Percentiles rank a stretch among this genome's conserved stretches.
These are phyloP conservation scores for Hybos culiciformis DNA, from an alignment of 2,888 invertebrate genomes.

Conservation along the genomic window DNA sequence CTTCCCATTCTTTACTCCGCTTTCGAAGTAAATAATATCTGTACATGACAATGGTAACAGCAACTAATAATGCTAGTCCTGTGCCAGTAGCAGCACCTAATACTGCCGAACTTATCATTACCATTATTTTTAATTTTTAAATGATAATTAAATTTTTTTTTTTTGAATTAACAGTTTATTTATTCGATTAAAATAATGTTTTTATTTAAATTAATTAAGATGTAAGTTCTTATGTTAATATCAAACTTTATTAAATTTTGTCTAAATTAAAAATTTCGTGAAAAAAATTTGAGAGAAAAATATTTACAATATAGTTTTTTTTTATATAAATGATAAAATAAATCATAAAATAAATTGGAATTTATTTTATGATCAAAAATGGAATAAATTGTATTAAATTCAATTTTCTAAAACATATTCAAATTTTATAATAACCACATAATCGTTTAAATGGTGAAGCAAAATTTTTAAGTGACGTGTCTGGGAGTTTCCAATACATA, in stretches of 20 bases:
- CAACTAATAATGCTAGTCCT: slow-evolving; percentile 48
- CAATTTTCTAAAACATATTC: no score
- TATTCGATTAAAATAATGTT: no score
- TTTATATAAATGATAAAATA: no score
- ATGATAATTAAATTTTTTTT: not conserved
- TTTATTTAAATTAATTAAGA: no score
- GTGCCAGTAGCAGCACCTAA: slow-evolving; percentile 53
- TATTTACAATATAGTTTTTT: not conserved
- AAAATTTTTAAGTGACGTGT: no score
- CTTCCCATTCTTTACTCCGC: slow-evolving; percentile 47
- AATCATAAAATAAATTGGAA: no score
- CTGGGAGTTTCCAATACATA: no score
- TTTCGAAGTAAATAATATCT: slow-evolving; percentile 46
- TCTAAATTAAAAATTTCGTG: not conserved
- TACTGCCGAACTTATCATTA: slow-evolving; percentile 51
- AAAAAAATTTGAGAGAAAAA: not conserved
- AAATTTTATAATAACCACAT: no score
- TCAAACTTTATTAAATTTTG: not conserved
- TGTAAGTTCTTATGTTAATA: no score
- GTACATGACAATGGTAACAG: slow-evolving; percentile 51
- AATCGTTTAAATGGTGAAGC: no score
- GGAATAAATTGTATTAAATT: no score
- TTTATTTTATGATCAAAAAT: no score
- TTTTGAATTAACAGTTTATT: not conserved
- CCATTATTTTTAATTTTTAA: slow-evolving; percentile 19